These are phyloP conservation scores for Frankliniella intonsa DNA, from an alignment of 2,888 invertebrate genomes.

Conservation along the genomic window DNA sequence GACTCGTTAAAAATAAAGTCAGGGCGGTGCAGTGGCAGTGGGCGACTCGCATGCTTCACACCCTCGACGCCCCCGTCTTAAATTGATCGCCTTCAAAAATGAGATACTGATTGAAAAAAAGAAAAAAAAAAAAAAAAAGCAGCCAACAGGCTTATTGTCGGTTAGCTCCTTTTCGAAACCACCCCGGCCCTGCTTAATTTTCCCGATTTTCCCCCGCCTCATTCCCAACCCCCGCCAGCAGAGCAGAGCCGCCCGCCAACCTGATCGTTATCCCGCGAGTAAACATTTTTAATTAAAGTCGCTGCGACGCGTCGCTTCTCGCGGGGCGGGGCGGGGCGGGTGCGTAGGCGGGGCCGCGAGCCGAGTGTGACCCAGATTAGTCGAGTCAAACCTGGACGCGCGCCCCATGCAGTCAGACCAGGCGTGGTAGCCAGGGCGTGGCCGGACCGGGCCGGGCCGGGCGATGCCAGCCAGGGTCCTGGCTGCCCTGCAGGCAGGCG, in stretches of 20 bases:
- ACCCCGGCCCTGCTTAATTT: neutral
- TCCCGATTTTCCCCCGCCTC: neutral
- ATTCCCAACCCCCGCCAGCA: too few relatives aligned
- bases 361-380: conserved; percentile 9
- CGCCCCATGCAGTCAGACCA: neutral
- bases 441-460: neutral
- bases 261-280: neutral
- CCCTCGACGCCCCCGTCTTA: too few relatives aligned
- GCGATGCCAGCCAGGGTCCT: neutral
- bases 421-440: too few relatives aligned
- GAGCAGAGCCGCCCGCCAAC: neutral
- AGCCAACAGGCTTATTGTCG: too few relatives aligned
- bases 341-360: neutral
- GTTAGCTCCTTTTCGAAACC: neutral
- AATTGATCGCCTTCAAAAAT: too few relatives aligned
- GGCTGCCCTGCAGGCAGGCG: too few relatives aligned
- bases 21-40: neutral
- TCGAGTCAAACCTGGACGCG: neutral
- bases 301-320: neutral
- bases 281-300: conserved; percentile 26
- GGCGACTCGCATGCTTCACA: neutral
- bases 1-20: too few relatives aligned
- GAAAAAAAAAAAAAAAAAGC: too few relatives aligned
- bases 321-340: neutral
- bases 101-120: too few relatives aligned